Base-by-base conservation (phyloP, 2,888 invertebrate genomes). In the Andrena haemorrhoa region DNA sequence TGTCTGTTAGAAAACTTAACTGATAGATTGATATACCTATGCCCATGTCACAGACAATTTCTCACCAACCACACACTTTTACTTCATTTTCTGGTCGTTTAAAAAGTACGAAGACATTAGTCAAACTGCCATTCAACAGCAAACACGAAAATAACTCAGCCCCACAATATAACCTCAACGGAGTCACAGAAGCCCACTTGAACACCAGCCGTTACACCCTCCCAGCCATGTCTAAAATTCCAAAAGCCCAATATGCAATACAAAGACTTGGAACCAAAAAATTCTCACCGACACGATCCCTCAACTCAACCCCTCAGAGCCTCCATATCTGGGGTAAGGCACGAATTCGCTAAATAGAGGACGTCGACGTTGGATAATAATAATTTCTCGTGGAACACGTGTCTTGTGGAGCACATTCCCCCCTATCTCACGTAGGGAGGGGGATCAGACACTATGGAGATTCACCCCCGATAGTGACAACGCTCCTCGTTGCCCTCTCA, bases 401-500 rank as follows among this genome's bases (percentile, higher is more conserved):
- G 73, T 74, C 60, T 49, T n/a, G n/a, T 10, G 51, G 10, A 51
- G 26, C 35, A 63, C 12, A 53, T 51, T 12, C 33, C n/a, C 47
- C 35, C 4, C 35, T 61, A 61, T 75, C 75, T 41, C 41, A 41
- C 12, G 16, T 41, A 41, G 4, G 41, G 1, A 5, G 41, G 41
- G 16, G 71, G 23, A 23, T 49, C 58, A 66, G 53, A 51, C 69
- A 72, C 71, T 35, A 69, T 85, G 75, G 74, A 85, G 85, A 85
- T 85, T 70, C 80, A 20, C 80, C 47, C 58, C 66, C 61, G 75
- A 75, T 85, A 83, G 80, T 70, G 76, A 85, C 85, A 72, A 78
- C 84, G 82, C 84, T 73, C 72, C 84, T 73, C 76, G 75, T 75
- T 75, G 72, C 77, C 69, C 64, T 77, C 86, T 86, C 86, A 86